Evolutionary conservation across 2,797 vertebrate genomes (phyloP).

Genomic region (Rhadinocentrus ornatus): DNA sequence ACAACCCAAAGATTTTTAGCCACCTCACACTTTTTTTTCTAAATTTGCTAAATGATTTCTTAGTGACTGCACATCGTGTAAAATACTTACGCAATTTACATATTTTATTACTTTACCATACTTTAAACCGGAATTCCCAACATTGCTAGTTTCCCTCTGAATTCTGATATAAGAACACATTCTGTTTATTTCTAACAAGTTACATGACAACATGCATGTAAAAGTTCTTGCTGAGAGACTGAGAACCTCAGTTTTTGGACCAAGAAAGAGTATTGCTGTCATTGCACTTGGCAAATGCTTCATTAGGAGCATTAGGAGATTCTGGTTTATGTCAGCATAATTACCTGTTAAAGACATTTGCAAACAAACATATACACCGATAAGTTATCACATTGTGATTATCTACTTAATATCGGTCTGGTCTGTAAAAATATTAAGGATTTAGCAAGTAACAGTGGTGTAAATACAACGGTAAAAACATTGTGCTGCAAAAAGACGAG

Average conservation of each 20-base stretch:
- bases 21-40: neutral
- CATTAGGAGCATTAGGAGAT: neutral
- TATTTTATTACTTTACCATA: neutral
- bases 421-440: neutral
- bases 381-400: neutral
- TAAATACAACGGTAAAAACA: neutral
- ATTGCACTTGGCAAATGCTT: neutral
- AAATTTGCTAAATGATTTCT: constrained; percentile 1
- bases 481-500: neutral
- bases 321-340: neutral
- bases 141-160: neutral
- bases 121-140: neutral
- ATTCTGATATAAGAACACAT: neutral
- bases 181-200: neutral
- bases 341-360: neutral
- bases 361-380: neutral
- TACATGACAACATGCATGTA: neutral
- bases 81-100: neutral
- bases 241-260: neutral
- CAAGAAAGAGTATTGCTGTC: neutral
- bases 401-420: neutral
- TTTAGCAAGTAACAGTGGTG: neutral
- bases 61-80: neutral
- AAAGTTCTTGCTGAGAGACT: neutral
- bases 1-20: neutral